Evolutionary conservation across 2,113 vertebrate genomes (phyloP).

Genomic region (Datnioides undecimradiatus): DNA sequence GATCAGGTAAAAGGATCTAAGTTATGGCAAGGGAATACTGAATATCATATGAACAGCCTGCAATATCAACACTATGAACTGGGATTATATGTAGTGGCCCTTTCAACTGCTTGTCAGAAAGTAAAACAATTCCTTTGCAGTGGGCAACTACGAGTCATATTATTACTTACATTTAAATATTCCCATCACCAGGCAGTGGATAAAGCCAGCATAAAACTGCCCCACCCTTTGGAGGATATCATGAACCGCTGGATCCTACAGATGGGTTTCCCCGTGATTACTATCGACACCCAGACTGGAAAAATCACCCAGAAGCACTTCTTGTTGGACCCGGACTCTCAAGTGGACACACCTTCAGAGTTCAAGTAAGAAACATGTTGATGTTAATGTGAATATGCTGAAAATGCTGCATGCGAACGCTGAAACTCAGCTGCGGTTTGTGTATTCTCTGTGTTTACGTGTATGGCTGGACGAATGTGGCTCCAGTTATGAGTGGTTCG

Average conservation of each 20-base stretch:
- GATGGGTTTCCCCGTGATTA: constrained; percentile 94
- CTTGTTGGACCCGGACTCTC: constrained; percentile 82
- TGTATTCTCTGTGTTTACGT: neutral
- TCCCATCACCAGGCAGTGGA: constrained; percentile 75
- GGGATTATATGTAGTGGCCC: no score
- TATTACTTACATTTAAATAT: neutral
- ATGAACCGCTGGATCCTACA: constrained; percentile 95
- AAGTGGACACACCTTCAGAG: constrained; percentile 81
- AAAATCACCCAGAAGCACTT: constrained; percentile 87
- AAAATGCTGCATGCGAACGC: neutral
- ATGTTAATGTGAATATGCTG: neutral
- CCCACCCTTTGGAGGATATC: constrained; percentile 74
- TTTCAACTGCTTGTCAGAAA: neutral
- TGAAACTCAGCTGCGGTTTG: neutral
- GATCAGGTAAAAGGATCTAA: neutral
- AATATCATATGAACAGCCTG: no score
- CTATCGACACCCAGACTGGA: constrained; percentile 84
- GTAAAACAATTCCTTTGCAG: neutral
- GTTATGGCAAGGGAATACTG: neutral
- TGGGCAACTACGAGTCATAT: neutral
- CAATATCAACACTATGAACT: neutral
- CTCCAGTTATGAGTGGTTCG: constrained; percentile 89
- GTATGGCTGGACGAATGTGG: constrained; percentile 14
- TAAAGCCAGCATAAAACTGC: constrained; percentile 10
- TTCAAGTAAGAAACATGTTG: constrained; percentile 84